Percentiles rank a stretch among this genome's conserved stretches.
Conservation (phyloP, 1,140 invertebrate species). For the Drosophila nasuta region DNA sequence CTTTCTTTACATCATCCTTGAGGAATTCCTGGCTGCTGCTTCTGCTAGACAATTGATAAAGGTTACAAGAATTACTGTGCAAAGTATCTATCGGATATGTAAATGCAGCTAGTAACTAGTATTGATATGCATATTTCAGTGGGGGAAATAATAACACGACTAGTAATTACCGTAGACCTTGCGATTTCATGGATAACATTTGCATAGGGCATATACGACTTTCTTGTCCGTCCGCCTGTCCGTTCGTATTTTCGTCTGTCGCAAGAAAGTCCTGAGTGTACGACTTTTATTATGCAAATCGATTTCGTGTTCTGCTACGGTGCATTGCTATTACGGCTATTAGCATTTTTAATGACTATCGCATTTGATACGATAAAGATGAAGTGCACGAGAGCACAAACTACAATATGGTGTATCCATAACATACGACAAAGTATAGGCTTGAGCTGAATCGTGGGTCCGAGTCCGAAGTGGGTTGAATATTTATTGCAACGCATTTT, state of each 20-base stretch:
- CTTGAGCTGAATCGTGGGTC: slow-evolving; percentile 2
- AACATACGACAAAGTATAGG: not conserved
- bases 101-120: not conserved
- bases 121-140: slow-evolving; percentile 12
- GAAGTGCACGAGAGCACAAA: slow-evolving; percentile 36
- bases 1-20: slow-evolving; percentile 59
- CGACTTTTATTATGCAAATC: slow-evolving; percentile 55
- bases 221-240: no score
- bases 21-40: slow-evolving; percentile 78
- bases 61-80: not conserved
- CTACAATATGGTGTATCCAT: not conserved
- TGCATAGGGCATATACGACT: slow-evolving; percentile 26
- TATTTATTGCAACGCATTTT: slow-evolving; percentile 12
- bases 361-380: slow-evolving; percentile 50
- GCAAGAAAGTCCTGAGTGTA: slow-evolving; percentile 12
- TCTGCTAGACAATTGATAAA: slow-evolving; percentile 31
- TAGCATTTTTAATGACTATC: slow-evolving; percentile 50
- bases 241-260: not conserved
- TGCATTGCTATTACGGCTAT: slow-evolving; percentile 44
- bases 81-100: not conserved
- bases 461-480: not conserved
- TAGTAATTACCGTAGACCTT: slow-evolving; percentile 48
- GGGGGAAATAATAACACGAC: slow-evolving; percentile 18
- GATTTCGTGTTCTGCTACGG: slow-evolving; percentile 42
- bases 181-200: slow-evolving; percentile 45